Conservation (phyloP, 2,888 invertebrate genomes). For the Melipona beecheii region DNA sequence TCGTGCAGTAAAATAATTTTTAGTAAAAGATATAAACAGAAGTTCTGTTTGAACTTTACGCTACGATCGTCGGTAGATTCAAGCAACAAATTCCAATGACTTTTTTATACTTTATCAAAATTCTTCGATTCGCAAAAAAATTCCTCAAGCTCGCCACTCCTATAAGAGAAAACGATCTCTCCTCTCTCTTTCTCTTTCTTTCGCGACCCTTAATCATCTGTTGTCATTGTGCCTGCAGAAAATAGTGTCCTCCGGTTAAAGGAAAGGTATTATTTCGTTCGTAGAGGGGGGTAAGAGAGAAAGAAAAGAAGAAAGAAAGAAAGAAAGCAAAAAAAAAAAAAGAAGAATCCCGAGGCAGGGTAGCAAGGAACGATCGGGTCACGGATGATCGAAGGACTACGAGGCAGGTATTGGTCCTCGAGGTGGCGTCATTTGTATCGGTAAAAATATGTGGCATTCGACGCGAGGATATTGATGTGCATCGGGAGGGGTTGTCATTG, state of each 20-base stretch:
- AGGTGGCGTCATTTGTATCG: slow-evolving; percentile 77
- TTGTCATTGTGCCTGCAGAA: slow-evolving; percentile 35
- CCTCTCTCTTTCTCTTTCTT: background rate
- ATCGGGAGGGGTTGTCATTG: slow-evolving; percentile 76
- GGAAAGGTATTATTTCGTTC: slow-evolving; percentile 60
- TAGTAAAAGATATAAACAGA: no score
- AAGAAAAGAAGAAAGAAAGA: background rate
- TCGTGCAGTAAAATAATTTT: no score
- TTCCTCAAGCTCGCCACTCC: background rate
- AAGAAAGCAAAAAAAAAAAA: background rate
- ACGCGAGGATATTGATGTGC: slow-evolving; percentile 75
- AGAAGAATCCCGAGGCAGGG: slow-evolving; percentile 47
- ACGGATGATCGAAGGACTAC: slow-evolving; percentile 63
- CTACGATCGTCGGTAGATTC: no score
- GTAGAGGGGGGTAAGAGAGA: background rate
- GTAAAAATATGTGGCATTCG: slow-evolving; percentile 76
- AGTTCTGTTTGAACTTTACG: no score
- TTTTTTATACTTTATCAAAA: background rate
- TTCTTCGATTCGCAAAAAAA: background rate
- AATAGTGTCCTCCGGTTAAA: slow-evolving; percentile 46
- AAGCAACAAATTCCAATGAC: no score
- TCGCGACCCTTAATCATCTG: slow-evolving; percentile 39
- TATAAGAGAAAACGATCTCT: background rate
- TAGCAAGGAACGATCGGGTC: slow-evolving; percentile 57
- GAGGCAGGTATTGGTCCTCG: slow-evolving; percentile 70